phyloP scores from a whole-genome alignment of 2,888 invertebrate genomes.

The Ophioninae sp. region DNA sequence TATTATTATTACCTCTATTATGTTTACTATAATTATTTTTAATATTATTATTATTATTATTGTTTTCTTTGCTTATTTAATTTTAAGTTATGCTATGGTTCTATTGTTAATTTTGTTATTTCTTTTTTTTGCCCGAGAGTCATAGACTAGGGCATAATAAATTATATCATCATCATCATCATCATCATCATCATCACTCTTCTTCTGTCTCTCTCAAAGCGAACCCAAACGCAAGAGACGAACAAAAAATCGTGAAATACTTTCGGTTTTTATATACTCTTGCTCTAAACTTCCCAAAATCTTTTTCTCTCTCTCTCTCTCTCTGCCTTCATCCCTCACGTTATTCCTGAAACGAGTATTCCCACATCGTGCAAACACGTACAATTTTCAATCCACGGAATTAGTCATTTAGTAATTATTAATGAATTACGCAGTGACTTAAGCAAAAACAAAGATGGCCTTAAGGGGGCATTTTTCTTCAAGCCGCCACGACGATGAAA shows the following conservation, averaged over 20 bases:
- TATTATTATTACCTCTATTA: too few relatives aligned
- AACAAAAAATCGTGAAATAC: conserved; percentile 5
- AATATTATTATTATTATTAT: too few relatives aligned
- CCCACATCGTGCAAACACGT: conserved; percentile 48
- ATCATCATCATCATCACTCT: too few relatives aligned
- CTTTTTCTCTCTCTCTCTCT: conserved; percentile 47
- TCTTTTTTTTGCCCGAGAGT: too few relatives aligned
- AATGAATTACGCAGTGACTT: conserved; percentile 58
- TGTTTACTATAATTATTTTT: too few relatives aligned
- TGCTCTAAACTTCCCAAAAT: conserved; percentile 41
- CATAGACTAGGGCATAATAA: too few relatives aligned
- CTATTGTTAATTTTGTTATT: too few relatives aligned
- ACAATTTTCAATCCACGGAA: conserved; percentile 52
- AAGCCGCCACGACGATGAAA: conserved; percentile 34
- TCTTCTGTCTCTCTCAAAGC: not conserved
- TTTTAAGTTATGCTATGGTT: too few relatives aligned
- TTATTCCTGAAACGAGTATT: conserved; percentile 32
- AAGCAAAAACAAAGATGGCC: conserved; percentile 64
- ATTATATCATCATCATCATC: too few relatives aligned
- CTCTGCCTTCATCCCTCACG: conserved; percentile 23
- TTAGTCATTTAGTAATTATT: conserved; percentile 56
- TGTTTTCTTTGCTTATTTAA: too few relatives aligned
- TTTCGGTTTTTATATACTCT: conserved; percentile 20
- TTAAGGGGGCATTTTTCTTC: conserved; percentile 57
- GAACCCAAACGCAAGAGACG: conserved; percentile 6